Evolutionary conservation across 37 sponge, comb jelly and placozoan species (phyloP).

Genomic region (Mnemiopsis leidyi): DNA sequence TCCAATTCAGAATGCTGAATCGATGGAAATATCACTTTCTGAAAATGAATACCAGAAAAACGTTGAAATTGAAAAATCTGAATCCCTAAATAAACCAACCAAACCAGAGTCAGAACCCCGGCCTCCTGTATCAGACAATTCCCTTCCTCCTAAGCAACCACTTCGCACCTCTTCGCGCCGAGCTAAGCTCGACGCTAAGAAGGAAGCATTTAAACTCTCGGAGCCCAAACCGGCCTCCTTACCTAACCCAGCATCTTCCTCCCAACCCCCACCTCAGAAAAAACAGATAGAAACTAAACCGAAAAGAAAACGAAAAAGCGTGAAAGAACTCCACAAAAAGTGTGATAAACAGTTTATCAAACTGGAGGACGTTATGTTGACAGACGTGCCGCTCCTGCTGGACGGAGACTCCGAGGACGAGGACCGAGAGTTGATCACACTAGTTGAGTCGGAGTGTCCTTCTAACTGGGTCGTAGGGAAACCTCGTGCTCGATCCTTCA

Average conservation of each 20-base stretch:
- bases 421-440: not conserved
- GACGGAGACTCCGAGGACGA: not conserved
- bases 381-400: not conserved
- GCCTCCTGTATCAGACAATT: not conserved
- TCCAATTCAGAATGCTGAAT: not conserved
- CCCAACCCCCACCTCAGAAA: not conserved
- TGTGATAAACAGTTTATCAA: slow-evolving; percentile 15
- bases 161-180: not conserved
- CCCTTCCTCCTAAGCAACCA: not conserved
- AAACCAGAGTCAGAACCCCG: not conserved
- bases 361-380: not conserved
- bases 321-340: not conserved
- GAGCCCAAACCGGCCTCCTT: not conserved
- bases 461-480: not conserved
- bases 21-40: not conserved
- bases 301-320: not conserved
- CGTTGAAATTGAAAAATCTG: not conserved
- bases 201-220: not conserved
- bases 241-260: not conserved
- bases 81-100: not conserved
- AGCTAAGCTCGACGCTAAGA: not conserved
- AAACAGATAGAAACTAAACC: not conserved
- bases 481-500: not conserved
- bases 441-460: not conserved
- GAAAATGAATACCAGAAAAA: not conserved